These are phyloP conservation scores for Synergus itoensis DNA, from an alignment of 2,888 invertebrate genomes.

Conservation along the genomic window DNA sequence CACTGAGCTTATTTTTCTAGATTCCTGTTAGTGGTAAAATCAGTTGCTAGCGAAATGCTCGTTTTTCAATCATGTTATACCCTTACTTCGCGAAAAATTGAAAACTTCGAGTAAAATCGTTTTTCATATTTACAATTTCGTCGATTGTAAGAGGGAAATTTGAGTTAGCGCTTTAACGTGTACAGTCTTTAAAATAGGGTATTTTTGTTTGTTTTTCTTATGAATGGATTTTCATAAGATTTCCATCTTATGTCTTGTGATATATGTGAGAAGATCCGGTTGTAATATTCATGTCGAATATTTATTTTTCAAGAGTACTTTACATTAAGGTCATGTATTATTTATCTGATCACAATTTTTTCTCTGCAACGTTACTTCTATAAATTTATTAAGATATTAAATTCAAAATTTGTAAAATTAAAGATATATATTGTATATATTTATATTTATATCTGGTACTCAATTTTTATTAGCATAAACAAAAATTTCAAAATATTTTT, in stretches of 20 bases:
- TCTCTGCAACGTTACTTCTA: too few relatives aligned
- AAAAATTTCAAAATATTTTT: too few relatives aligned
- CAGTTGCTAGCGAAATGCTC: background rate
- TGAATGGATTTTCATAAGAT: conserved; percentile 23
- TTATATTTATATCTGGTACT: too few relatives aligned
- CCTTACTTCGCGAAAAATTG: background rate
- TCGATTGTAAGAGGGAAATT: conserved; percentile 3
- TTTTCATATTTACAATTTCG: background rate
- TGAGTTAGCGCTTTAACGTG: background rate
- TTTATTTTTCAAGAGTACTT: background rate
- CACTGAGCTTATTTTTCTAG: conserved; percentile 53
- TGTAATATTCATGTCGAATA: background rate
- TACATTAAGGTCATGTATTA: too few relatives aligned
- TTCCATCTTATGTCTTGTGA: too few relatives aligned
- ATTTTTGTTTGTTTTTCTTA: conserved; percentile 11
- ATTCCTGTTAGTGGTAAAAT: conserved; percentile 14
- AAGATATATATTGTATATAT: too few relatives aligned
- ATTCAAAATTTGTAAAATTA: too few relatives aligned
- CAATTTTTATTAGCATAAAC: too few relatives aligned
- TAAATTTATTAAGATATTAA: too few relatives aligned
- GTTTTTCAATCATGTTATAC: background rate
- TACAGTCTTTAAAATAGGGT: conserved; percentile 38
- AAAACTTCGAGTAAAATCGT: background rate
- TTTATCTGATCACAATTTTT: too few relatives aligned
- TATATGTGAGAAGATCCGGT: too few relatives aligned